Evolutionary conservation across 1,140 invertebrate species (phyloP).

Genomic region (Pristionchus pacificus): DNA sequence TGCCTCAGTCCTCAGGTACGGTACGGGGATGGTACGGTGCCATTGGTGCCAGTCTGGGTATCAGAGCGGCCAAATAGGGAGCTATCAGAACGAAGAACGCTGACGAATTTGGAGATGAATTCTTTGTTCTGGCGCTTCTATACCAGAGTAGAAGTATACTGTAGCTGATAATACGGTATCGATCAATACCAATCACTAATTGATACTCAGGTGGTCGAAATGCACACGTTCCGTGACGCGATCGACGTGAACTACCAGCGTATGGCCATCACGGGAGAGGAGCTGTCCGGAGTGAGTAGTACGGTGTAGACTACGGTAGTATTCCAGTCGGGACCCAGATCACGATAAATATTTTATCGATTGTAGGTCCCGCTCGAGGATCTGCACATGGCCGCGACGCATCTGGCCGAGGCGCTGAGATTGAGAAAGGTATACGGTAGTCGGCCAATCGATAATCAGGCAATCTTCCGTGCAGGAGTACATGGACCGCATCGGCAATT

Average conservation of each 20-base stretch:
- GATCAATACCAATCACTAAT: too few relatives aligned
- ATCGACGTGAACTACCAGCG: slow-evolving; percentile 57
- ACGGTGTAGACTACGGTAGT: neutral
- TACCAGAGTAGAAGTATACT: too few relatives aligned
- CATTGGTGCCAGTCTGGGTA: too few relatives aligned
- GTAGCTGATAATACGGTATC: too few relatives aligned
- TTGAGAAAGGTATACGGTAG: slow-evolving; percentile 36
- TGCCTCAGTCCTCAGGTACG: slow-evolving; percentile 18
- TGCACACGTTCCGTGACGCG: slow-evolving; percentile 40
- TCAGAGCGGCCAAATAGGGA: too few relatives aligned
- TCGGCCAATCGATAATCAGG: too few relatives aligned
- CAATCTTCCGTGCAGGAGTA: slow-evolving; percentile 35
- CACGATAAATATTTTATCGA: slow-evolving; percentile 10
- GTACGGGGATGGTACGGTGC: too few relatives aligned
- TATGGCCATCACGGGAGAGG: slow-evolving; percentile 57
- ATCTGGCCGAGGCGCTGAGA: slow-evolving; percentile 47
- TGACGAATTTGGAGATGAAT: too few relatives aligned
- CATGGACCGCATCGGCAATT: slow-evolving; percentile 51
- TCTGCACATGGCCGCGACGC: slow-evolving; percentile 42
- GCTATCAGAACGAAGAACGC: neutral
- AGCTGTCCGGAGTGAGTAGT: slow-evolving; percentile 49
- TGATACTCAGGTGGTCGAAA: slow-evolving; percentile 7
- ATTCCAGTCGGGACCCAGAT: slow-evolving; percentile 18
- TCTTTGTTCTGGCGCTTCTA: too few relatives aligned
- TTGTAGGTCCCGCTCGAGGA: slow-evolving; percentile 54